Conservation (phyloP, 2,888 invertebrate species). For the Caenorhabditis sinica region DNA sequence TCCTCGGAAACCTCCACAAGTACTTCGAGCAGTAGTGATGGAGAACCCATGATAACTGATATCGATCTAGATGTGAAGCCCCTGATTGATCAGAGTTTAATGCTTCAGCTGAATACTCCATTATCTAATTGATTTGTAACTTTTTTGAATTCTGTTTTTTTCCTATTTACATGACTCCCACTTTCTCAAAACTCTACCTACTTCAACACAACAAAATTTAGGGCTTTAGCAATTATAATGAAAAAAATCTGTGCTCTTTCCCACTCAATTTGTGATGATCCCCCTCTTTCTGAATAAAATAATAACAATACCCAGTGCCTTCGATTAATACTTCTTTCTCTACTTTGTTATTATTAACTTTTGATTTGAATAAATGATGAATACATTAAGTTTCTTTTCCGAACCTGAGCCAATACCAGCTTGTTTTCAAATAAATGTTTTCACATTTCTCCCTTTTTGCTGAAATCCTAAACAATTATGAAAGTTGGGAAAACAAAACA, state of each 20-base stretch:
- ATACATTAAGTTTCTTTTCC: too few relatives aligned
- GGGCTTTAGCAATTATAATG: neutral
- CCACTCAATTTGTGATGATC: too few relatives aligned
- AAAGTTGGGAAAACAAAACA: slow-evolving; percentile 21
- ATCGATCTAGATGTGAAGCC: slow-evolving; percentile 47
- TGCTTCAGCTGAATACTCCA: slow-evolving; percentile 35
- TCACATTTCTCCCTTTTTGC: too few relatives aligned
- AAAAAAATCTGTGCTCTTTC: neutral
- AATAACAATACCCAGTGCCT: slow-evolving; percentile 29
- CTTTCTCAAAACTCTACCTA: too few relatives aligned
- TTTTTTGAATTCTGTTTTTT: neutral
- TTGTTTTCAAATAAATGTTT: too few relatives aligned
- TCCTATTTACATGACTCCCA: too few relatives aligned
- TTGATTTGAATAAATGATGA: neutral
- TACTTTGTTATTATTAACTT: neutral
- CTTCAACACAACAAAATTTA: neutral
- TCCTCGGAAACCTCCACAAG: slow-evolving; percentile 38
- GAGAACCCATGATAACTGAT: slow-evolving; percentile 43
- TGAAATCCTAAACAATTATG: neutral
- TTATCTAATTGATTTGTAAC: slow-evolving; percentile 23
- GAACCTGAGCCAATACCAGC: too few relatives aligned
- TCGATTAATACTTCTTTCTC: slow-evolving; percentile 8
- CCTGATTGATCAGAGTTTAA: slow-evolving; percentile 33
- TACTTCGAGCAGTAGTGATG: slow-evolving; percentile 47
- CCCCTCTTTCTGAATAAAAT: slow-evolving; percentile 7